Evolutionary conservation across 2,113 vertebrate species (phyloP).

Genomic region (Lepus americanus): DNA sequence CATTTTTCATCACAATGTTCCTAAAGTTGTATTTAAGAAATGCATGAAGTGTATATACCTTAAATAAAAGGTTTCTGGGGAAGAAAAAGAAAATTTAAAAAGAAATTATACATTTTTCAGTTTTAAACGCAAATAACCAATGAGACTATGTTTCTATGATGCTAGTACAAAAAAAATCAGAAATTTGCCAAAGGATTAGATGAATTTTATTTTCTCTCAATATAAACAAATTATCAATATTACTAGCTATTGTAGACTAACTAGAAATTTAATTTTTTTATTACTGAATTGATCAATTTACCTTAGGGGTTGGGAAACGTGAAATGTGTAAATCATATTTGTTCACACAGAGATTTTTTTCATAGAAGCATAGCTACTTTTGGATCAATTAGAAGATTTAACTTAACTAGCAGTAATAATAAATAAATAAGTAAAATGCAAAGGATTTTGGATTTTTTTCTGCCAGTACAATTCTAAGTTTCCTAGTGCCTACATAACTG

Average conservation of each 20-base stretch:
- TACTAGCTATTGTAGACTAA: not conserved
- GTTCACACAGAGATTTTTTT: not conserved
- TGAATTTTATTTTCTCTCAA: slow-evolving; percentile 27
- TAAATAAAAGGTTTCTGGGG: too few relatives aligned
- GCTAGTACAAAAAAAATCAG: not conserved
- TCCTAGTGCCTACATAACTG: not conserved
- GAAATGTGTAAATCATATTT: not conserved
- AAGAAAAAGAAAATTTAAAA: too few relatives aligned
- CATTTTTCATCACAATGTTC: too few relatives aligned
- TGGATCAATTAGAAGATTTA: slow-evolving; percentile 1
- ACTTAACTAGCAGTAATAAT: not conserved
- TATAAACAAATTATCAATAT: not conserved
- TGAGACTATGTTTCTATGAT: not conserved
- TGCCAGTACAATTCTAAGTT: not conserved
- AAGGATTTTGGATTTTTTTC: not conserved
- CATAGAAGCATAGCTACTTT: not conserved
- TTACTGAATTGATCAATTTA: slow-evolving; percentile 11
- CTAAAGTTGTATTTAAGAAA: too few relatives aligned
- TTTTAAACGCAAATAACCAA: not conserved
- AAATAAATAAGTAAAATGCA: not conserved
- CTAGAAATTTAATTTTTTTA: not conserved
- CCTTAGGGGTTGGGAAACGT: not conserved
- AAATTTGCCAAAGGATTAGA: slow-evolving; percentile 4
- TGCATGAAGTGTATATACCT: too few relatives aligned
- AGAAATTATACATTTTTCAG: too few relatives aligned